Percentiles rank a stretch among this genome's conserved stretches.
Evolutionary conservation across 2,113 vertebrate genomes (phyloP).

Genomic region (Hippocampus guttulatus): DNA sequence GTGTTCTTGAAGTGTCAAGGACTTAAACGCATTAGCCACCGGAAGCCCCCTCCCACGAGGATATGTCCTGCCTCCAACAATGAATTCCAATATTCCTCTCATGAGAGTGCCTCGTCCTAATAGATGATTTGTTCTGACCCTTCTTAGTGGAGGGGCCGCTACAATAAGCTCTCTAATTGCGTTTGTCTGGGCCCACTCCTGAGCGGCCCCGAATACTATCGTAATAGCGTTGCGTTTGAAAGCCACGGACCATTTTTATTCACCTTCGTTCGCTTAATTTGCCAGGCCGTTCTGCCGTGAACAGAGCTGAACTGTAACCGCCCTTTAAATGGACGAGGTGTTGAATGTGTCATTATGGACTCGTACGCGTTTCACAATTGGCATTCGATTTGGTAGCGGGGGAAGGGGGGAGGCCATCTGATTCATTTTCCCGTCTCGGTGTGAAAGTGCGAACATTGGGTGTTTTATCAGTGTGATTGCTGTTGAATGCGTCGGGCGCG

Average conservation of each 20-base stretch:
- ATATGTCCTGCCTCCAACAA: conserved; percentile 18
- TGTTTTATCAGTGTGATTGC: conserved; percentile 40
- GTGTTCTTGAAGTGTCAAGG: conserved; percentile 40
- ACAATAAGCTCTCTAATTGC: conserved; percentile 38
- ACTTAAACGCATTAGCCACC: conserved; percentile 16
- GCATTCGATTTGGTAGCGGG: conserved; percentile 37
- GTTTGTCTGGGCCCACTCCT: conserved; percentile 22
- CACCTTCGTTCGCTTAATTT: conserved; percentile 47
- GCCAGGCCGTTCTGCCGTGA: conserved; percentile 29
- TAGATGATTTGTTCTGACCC: conserved; percentile 31
- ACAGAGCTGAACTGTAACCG: conserved; percentile 40
- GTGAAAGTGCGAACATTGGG: conserved; percentile 17
- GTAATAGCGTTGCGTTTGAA: conserved; percentile 42
- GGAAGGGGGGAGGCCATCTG: background rate
- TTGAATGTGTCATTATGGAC: conserved; percentile 42
- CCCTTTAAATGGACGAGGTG: conserved; percentile 27
- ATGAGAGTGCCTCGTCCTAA: conserved; percentile 22
- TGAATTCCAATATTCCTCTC: conserved; percentile 28
- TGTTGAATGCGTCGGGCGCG: conserved; percentile 20
- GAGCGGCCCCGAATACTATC: conserved; percentile 24
- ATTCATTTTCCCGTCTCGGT: conserved; percentile 38
- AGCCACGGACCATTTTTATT: conserved; percentile 42
- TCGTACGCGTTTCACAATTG: conserved; percentile 41
- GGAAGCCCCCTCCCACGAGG: conserved; percentile 1
- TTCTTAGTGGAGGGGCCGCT: conserved; percentile 12